phyloP scores from a whole-genome alignment of 2,113 vertebrate genomes.

The Toxotes chatareus region DNA sequence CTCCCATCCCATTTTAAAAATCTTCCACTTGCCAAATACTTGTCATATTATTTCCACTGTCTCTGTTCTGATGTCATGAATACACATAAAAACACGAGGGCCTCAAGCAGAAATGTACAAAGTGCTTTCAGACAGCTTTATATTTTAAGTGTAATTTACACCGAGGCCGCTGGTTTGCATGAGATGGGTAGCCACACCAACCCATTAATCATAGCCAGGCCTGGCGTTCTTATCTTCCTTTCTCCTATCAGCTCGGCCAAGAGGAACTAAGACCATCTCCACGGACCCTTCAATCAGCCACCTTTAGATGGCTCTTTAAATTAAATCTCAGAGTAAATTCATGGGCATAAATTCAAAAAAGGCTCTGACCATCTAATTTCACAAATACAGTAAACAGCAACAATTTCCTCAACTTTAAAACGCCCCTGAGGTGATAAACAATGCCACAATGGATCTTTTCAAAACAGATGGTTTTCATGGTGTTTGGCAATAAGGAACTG shows the following conservation, averaged over 20 bases:
- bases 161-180: constrained; percentile 48
- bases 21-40: constrained; percentile 51
- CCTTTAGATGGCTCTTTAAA: constrained; percentile 49
- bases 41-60: constrained; percentile 50
- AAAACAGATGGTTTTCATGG: constrained; percentile 53
- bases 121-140: constrained; percentile 36
- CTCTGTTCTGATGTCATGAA: constrained; percentile 39
- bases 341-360: constrained; percentile 32
- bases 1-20: constrained; percentile 40
- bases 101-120: constrained; percentile 27
- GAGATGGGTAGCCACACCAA: constrained; percentile 41
- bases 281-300: constrained; percentile 66
- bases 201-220: constrained; percentile 73
- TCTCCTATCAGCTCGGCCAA: constrained; percentile 63
- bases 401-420: constrained; percentile 28
- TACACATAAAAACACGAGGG: constrained; percentile 25
- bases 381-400: constrained; percentile 37
- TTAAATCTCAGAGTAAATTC: constrained; percentile 49
- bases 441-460: constrained; percentile 15
- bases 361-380: constrained; percentile 31
- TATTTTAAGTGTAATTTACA: constrained; percentile 55
- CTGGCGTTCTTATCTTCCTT: constrained; percentile 62
- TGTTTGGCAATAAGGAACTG: constrained; percentile 45
- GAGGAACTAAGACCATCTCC: constrained; percentile 67
- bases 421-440: constrained; percentile 39